Percentiles rank a stretch among this genome's conserved stretches.
phyloP scores from a whole-genome alignment of 2,113 vertebrate species.

The Cephalopholis sonnerati region DNA sequence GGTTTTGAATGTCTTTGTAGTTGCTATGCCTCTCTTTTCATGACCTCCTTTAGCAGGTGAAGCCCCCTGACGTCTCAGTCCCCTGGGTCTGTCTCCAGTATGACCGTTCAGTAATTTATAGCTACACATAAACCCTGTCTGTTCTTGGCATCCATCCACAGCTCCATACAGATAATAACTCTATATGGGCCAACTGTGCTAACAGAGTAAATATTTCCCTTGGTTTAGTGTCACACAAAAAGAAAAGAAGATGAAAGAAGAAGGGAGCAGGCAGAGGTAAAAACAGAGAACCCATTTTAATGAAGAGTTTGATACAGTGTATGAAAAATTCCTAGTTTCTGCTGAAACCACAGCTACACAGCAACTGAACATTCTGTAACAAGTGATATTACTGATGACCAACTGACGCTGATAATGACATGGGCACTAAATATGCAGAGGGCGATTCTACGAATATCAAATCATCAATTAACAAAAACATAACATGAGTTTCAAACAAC shows the following conservation, averaged over 20 bases:
- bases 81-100: not conserved
- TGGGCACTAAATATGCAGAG: conserved; percentile 22
- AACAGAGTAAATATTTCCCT: not conserved
- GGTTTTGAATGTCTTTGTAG: not conserved
- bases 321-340: conserved; percentile 28
- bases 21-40: not conserved
- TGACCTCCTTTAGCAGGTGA: not conserved
- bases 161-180: conserved; percentile 12
- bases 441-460: conserved; percentile 20
- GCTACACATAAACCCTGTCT: not conserved
- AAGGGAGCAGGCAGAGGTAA: conserved; percentile 5
- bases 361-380: conserved; percentile 6
- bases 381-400: not conserved
- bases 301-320: conserved; percentile 48
- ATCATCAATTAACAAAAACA: conserved; percentile 33
- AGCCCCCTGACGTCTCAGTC: not conserved
- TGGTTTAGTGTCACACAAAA: not conserved
- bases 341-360: conserved; percentile 32
- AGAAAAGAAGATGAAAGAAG: not conserved
- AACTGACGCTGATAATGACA: conserved; percentile 19
- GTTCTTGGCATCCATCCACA: not conserved
- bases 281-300: conserved; percentile 56
- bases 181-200: not conserved
- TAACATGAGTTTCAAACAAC: not conserved
- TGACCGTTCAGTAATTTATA: not conserved